Evolutionary conservation across 2,113 vertebrate species (phyloP), one percentile per base, ranked within the genome.

Genomic region (Leucoraja erinaceus): DNA sequence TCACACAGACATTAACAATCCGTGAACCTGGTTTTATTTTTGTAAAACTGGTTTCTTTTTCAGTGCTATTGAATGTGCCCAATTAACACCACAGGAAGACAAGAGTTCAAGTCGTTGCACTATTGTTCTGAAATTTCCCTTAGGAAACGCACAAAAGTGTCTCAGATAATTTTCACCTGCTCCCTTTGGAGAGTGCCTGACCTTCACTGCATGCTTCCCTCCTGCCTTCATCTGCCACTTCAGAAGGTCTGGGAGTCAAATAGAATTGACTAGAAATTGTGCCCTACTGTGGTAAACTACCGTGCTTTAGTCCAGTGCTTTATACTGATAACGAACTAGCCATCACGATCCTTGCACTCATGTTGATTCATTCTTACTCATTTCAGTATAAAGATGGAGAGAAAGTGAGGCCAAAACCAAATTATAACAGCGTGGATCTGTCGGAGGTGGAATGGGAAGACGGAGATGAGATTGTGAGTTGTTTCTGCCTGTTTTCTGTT

Each of bases 381-480:
- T 63, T 54, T 16, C 94, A 98, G 98, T 99, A 99, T 93, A 98
- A 97, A 94, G 98, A 99, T 76, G 98, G 98, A 7, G 98, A 97
- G 95, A 98, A 97, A 78, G 94, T 99, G 74, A 98, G 97, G 93
- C 98, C 98, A 10, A 99, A 98, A 93, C 98, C 98, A 0, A 99
- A 99, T 94, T 99, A 99, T 94, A 99, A 99, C 96, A 99, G 98
- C 0, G 98, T 99, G 78, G 98, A 99, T 93, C 97, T 99, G 90
- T 97, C 97, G 0, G 98, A 99, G 94, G 98, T 99, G 93, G 98
- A 99, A 94, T 98, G 98, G 98, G 98, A 98, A 94, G 98, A 99
- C 94, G 95, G 56, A 1, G 97, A 98, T 11, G 97, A 98, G 94
- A 95, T 94, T 18, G 98, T 99, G 76, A 96, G 95, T 86, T 84